These are phyloP conservation scores for Globodera ellingtonae DNA, from an alignment of 1,140 invertebrate genomes.

Conservation along the genomic window DNA sequence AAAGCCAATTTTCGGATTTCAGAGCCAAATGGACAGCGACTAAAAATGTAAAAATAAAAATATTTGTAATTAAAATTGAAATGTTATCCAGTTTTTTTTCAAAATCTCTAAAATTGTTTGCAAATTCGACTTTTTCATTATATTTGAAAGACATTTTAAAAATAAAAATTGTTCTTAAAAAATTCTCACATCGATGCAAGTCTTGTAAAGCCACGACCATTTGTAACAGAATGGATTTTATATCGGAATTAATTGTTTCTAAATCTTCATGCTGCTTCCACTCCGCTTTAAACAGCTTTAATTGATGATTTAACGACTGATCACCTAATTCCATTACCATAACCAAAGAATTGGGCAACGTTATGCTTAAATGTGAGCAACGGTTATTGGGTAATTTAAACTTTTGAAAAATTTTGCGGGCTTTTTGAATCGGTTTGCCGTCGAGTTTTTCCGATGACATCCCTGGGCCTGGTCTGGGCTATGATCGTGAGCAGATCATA, in stretches of 20 bases:
- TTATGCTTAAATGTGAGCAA: background rate
- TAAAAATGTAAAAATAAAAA: background rate
- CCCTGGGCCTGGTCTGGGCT: no score
- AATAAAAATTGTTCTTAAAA: no score
- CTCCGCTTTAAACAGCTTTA: background rate
- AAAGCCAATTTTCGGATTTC: constrained; percentile 1
- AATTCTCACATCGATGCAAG: background rate
- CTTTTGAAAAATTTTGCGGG: no score
- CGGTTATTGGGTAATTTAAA: background rate
- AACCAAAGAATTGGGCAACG: background rate
- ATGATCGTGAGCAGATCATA: no score
- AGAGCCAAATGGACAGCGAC: background rate
- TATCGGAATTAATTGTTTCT: background rate
- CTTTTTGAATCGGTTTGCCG: no score
- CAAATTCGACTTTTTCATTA: no score
- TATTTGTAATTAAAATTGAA: no score
- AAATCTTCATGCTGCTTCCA: background rate
- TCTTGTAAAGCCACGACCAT: background rate
- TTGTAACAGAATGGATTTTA: background rate
- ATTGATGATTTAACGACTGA: background rate
- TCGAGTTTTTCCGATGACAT: no score
- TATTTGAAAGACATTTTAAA: no score
- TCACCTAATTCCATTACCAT: background rate
- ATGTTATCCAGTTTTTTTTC: no score
- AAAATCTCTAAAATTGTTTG: background rate